Evolutionary conservation across 2,888 invertebrate species (phyloP), one percentile per base, ranked within the genome.

Genomic region (Apocheima hispidaria): DNA sequence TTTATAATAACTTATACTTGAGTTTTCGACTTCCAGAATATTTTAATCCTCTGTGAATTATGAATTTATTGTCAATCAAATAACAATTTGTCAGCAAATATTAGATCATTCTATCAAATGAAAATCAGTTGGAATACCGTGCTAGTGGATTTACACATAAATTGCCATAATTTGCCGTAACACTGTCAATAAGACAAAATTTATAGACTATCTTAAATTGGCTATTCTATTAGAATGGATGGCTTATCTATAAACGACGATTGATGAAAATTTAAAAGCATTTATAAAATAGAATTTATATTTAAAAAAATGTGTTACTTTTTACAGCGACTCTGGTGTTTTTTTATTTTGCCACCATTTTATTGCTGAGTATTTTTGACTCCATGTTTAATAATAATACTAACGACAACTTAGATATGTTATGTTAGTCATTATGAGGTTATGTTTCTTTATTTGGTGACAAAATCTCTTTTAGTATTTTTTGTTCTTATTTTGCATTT

Each of bases 131-230:
- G 50, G 56, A 58, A 58, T 40, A 54, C 49, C 68, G 38, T 41
- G 28, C 74, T 73, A 74, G 68, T 62, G 68, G 75, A 83, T 81
- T 84, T 79, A 76, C 76, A 77, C 79, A 81, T 84, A 82, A 84
- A 84, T 82, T 72, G 74, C 70, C 72, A 78, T 82, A 81, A 83
- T 83, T 81, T 79, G 79, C 79, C 74, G 79, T 81, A 78, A 81
- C 62, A 53, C 72, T 82, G 82, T 79, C 85, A 81, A 78, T 81
- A 74, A 71, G 46, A 28, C 53, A 58, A 75, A 78, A 84, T 83
- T 81, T 83, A 84, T 81, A 69, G 70, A 58, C 56, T 9, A 60
- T 63, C 43, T 61, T 62, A 65, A 62, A 70, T 66, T 62, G 61
- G 55, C 51, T 40, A 55, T 63, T 66, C 68, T 66, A 63, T 69